phyloP scores from a whole-genome alignment of 2,797 vertebrate genomes.

The Heliangelus exortis region DNA sequence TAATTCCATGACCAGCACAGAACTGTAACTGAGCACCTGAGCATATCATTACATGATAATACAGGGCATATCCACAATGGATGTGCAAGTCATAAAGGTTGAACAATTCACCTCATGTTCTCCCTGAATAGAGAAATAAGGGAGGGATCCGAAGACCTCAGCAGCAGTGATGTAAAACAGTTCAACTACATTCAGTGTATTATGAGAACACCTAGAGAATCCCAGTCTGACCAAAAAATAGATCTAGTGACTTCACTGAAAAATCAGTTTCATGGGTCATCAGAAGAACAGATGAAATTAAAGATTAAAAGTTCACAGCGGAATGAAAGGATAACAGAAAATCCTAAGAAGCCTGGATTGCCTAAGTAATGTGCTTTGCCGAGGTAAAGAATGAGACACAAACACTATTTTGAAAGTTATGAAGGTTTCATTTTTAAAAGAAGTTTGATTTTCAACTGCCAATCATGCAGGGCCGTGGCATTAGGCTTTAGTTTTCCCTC shows the following conservation, averaged over 20 bases:
- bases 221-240: neutral
- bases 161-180: neutral
- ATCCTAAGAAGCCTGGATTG: neutral
- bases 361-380: neutral
- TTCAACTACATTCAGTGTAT: neutral
- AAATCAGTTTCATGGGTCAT: neutral
- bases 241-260: neutral
- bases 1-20: neutral
- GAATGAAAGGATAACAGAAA: neutral
- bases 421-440: neutral
- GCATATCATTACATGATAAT: neutral
- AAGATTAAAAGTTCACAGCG: neutral
- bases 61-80: neutral
- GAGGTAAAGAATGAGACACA: neutral
- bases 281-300: neutral
- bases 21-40: neutral
- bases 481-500: neutral
- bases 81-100: neutral
- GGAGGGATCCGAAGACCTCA: neutral
- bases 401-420: neutral
- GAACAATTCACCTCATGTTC: neutral
- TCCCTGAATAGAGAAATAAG: neutral
- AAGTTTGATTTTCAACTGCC: neutral
- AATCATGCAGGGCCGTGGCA: rapidly evolving
- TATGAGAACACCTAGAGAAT: neutral